Base-by-base conservation (phyloP, 2,888 invertebrate genomes). In the Hemithea aestivaria region DNA sequence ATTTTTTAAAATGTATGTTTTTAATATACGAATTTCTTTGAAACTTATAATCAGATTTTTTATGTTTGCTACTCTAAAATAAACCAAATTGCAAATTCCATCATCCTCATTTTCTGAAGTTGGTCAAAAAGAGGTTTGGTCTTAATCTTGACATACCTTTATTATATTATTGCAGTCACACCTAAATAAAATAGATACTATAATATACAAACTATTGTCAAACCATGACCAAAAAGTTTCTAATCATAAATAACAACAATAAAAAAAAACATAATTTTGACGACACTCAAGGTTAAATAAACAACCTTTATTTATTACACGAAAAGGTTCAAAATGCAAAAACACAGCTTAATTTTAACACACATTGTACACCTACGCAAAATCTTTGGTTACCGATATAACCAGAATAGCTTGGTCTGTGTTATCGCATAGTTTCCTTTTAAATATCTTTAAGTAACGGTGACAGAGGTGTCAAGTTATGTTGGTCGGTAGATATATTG, bases 311-410 rank as follows among this genome's bases (percentile, higher is more conserved):
- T 30, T 7, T 20, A 16, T 3, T 26, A 10, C 12, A 7, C 1
- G 7, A 10, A 31, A 40, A 31, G 35, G 26, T 40, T 20, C n/a
- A 40, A 23, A 30, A 6, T 40, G 26, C 20, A 22, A 31, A 12
- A 12, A 7, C 20, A 22, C 21, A 8, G 20, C 22, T 5, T 24
- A 11, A 22, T 31, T 28, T 24, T 23, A 22, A 1, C 9, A 7
- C 12, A 2, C 20, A 33, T 20, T 30, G 33, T 45, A 49, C 49
- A 29, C 53, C 51, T 45, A 51, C 51, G 51, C 53, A 51, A 43
- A 41, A 38, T 45, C 30, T 43, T 29, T 37, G 49, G 45, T 47
- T 36, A 28, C 28, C 30, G 28, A 36, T 1, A 6, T 22, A n/a
- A 25, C 44, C 26, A 34, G 1, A 20, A n/a, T 36, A 37, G 9